Conservation (phyloP, 2,888 invertebrate genomes). For the Monoplex corrugatus region DNA sequence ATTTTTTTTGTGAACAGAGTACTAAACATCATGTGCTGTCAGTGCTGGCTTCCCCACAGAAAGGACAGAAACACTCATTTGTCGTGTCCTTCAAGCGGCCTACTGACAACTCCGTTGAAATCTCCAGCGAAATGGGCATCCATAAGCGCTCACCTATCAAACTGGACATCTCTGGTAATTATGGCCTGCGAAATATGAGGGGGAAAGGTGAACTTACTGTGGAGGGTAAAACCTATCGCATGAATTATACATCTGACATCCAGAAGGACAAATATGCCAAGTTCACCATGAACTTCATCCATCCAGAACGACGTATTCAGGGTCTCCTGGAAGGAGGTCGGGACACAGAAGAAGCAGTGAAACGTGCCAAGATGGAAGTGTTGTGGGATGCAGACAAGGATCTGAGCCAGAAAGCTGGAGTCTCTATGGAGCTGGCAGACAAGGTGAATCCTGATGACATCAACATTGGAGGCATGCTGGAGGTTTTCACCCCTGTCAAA, state of each 20-base stretch:
- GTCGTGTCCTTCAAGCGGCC: constrained; percentile 45
- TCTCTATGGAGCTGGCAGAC: constrained; percentile 49
- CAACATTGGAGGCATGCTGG: constrained; percentile 42
- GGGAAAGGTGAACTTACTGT: constrained; percentile 18
- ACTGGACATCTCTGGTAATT: constrained; percentile 43
- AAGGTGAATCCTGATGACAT: neutral
- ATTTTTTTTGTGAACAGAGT: neutral
- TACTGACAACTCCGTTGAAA: constrained; percentile 27
- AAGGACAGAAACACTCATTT: constrained; percentile 42
- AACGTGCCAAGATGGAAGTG: constrained; percentile 26
- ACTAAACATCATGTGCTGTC: constrained; percentile 27
- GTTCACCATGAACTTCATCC: constrained; percentile 47
- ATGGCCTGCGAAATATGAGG: constrained; percentile 10
- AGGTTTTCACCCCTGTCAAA: constrained; percentile 38
- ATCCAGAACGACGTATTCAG: constrained; percentile 49
- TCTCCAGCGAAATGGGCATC: constrained; percentile 30
- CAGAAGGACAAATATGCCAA: constrained; percentile 39
- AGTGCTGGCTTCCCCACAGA: constrained; percentile 32
- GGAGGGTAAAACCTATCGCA: constrained; percentile 36
- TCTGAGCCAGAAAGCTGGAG: constrained; percentile 61
- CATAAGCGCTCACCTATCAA: neutral
- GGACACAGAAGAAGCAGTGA: constrained; percentile 42
- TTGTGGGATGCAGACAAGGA: constrained; percentile 73
- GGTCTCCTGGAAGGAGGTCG: constrained; percentile 49
- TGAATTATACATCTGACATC: constrained; percentile 39